These are phyloP conservation scores for Zootoca vivipara DNA, from an alignment of 2,113 vertebrate species.

Conservation along the genomic window DNA sequence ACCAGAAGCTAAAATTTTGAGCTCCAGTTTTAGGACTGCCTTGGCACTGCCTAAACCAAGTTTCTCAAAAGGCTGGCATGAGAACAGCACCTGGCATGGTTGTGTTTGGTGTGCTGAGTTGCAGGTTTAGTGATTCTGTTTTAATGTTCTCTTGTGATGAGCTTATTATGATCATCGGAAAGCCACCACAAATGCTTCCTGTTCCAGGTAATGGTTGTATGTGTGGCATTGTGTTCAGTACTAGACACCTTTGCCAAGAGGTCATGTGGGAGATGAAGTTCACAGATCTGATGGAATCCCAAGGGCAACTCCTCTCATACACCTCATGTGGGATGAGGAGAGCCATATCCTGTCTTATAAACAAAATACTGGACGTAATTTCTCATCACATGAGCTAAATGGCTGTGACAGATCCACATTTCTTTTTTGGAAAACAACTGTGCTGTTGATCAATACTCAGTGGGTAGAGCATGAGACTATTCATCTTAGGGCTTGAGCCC, in stretches of 20 bases:
- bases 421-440: conserved; percentile 25
- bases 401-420: conserved; percentile 54
- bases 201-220: too few species aligned
- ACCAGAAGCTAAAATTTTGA: not conserved
- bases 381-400: conserved; percentile 70
- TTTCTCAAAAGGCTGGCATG: not conserved
- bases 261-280: not conserved
- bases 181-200: too few species aligned
- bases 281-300: not conserved
- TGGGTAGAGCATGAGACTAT: too few species aligned
- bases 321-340: not conserved
- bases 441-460: too few species aligned
- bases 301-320: not conserved
- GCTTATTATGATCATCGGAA: not conserved
- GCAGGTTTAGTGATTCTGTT: too few species aligned
- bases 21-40: not conserved
- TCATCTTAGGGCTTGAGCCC: too few species aligned
- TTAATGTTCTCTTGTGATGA: not conserved
- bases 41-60: not conserved
- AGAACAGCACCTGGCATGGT: too few species aligned
- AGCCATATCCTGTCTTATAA: not conserved
- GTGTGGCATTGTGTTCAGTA: too few species aligned
- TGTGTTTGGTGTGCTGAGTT: not conserved
- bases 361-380: conserved; percentile 46
- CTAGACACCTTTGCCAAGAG: too few species aligned